Percentiles rank a stretch among this genome's conserved stretches.
These are phyloP conservation scores for Nomada fabriciana DNA, from an alignment of 2,888 invertebrate genomes.

Conservation along the genomic window DNA sequence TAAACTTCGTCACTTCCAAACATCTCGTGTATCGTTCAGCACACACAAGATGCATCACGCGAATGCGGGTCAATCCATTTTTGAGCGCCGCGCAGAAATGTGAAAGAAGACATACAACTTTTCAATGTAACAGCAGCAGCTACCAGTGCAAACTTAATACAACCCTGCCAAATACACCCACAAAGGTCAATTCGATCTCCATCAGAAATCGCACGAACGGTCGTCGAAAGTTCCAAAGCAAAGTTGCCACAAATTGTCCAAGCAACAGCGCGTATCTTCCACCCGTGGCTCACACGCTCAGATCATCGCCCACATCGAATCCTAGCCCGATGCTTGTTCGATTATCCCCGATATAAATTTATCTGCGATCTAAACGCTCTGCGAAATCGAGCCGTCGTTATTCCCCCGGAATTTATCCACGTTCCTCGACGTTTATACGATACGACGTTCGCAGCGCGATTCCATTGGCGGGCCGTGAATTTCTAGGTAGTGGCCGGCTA, in stretches of 20 bases:
- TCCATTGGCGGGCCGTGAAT: slow-evolving; percentile 34
- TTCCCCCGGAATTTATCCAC: slow-evolving; percentile 30
- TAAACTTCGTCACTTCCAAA: too few relatives aligned
- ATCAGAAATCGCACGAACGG: too few relatives aligned
- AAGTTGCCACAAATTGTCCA: neutral
- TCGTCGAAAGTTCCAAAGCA: neutral
- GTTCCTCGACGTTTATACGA: slow-evolving; percentile 19
- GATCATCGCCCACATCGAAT: neutral
- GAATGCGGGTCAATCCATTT: too few relatives aligned
- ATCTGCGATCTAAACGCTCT: slow-evolving; percentile 18
- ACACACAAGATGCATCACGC: too few relatives aligned
- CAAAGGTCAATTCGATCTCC: too few relatives aligned
- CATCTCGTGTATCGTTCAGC: too few relatives aligned
- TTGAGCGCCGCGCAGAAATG: too few relatives aligned
- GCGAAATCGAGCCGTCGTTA: slow-evolving; percentile 11
- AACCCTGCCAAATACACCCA: too few relatives aligned
- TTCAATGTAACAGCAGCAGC: too few relatives aligned
- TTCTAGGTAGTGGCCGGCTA: slow-evolving; percentile 31
- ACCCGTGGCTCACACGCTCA: neutral
- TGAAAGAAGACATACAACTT: too few relatives aligned
- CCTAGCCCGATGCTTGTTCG: neutral
- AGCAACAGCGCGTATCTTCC: neutral
- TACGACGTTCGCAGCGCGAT: slow-evolving; percentile 29
- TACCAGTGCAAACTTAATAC: too few relatives aligned
- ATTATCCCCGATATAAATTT: slow-evolving; percentile 33